A percentile compares a stretch with the other conserved stretches of the same genome.
phyloP scores from a whole-genome alignment of 2,888 invertebrate species.

The Luperina testacea region DNA sequence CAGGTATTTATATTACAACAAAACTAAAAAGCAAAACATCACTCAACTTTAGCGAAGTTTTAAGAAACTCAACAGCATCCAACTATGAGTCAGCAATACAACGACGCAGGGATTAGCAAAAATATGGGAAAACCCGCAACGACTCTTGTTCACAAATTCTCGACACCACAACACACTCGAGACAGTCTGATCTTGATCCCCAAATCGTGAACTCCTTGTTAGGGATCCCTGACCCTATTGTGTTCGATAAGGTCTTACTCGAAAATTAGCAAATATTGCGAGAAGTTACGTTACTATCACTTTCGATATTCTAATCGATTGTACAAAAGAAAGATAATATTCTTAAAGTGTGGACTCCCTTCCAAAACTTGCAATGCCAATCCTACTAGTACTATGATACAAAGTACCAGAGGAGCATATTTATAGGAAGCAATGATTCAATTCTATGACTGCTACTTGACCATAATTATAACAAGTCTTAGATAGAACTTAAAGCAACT shows the following conservation, averaged over 20 bases:
- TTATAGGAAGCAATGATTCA: constrained; percentile 12
- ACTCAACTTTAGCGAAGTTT: not conserved
- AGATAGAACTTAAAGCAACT: constrained; percentile 7
- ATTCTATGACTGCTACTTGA: not conserved
- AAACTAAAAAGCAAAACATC: not conserved
- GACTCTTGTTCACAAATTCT: not conserved
- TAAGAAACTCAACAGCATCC: not conserved
- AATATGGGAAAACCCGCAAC: not conserved
- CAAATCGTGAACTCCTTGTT: constrained; percentile 10
- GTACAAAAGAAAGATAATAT: not conserved
- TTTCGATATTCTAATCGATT: constrained; percentile 12
- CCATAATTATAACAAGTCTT: not conserved
- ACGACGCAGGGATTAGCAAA: not conserved
- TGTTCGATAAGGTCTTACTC: constrained; percentile 22
- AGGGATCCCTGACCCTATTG: constrained; percentile 36
- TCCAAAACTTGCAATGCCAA: not conserved
- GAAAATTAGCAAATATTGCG: constrained; percentile 28
- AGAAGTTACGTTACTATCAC: constrained; percentile 20
- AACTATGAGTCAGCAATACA: not conserved
- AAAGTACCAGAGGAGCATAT: constrained; percentile 10
- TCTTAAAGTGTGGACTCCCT: not conserved
- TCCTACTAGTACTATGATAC: not conserved
- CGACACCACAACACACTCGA: not conserved
- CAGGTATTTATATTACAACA: not conserved
- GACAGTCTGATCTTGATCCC: not conserved